Conservation (phyloP, 2,888 invertebrate species). For the Trichopoda pennipes region DNA sequence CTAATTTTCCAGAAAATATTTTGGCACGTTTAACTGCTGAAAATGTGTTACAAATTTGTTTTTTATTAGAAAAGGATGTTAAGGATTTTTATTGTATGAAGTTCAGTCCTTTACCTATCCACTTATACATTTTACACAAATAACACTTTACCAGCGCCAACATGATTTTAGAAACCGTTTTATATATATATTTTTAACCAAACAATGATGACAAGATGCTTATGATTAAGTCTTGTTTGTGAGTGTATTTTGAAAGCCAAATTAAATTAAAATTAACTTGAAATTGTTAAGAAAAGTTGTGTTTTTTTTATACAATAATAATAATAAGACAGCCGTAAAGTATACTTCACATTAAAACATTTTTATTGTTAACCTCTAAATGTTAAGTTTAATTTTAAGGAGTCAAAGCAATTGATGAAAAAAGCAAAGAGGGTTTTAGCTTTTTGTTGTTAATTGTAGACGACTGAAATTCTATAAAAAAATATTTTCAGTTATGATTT, state of each 20-base stretch:
- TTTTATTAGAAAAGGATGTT: slow-evolving; percentile 71
- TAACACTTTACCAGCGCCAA: slow-evolving; percentile 6
- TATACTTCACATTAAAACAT: neutral
- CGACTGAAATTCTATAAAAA: too few relatives aligned
- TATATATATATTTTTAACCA: slow-evolving; percentile 15
- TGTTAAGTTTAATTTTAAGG: too few relatives aligned
- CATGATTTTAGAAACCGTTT: slow-evolving; percentile 17
- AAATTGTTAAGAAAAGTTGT: neutral
- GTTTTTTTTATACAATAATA: neutral
- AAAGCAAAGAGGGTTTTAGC: too few relatives aligned
- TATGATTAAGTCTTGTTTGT: slow-evolving; percentile 35
- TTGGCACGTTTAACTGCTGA: slow-evolving; percentile 65
- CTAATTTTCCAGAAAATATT: slow-evolving; percentile 69
- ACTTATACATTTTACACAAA: slow-evolving; percentile 10
- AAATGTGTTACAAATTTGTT: slow-evolving; percentile 70
- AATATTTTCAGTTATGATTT: too few relatives aligned
- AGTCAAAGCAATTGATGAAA: too few relatives aligned
- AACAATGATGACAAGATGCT: slow-evolving; percentile 43
- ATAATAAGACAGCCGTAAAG: slow-evolving; percentile 2
- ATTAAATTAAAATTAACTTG: slow-evolving; percentile 42
- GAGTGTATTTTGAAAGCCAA: slow-evolving; percentile 63
- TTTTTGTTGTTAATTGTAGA: too few relatives aligned
- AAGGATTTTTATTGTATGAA: slow-evolving; percentile 57
- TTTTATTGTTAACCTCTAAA: too few relatives aligned
- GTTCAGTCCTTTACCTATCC: neutral